phyloP scores from a whole-genome alignment of 2,888 invertebrate genomes.

The Drosophila nr. perissopoda region DNA sequence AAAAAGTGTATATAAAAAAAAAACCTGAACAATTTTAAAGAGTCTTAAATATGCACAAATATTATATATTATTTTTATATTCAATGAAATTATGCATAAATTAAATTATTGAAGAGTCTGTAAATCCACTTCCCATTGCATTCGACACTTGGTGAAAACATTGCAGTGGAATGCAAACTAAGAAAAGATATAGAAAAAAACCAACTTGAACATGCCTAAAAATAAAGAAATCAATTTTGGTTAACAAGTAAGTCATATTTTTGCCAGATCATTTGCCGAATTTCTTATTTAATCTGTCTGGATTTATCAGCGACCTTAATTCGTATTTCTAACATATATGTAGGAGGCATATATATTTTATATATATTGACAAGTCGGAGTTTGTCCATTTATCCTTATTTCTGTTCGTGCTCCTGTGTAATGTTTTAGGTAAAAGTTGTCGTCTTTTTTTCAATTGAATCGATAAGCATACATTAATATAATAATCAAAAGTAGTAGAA shows the following conservation, averaged over 20 bases:
- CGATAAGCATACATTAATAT: background rate
- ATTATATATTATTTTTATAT: no score
- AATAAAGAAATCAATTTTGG: background rate
- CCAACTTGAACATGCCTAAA: background rate
- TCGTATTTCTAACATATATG: conserved; percentile 18
- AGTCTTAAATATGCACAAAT: background rate
- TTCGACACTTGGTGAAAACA: background rate
- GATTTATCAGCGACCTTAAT: conserved; percentile 5
- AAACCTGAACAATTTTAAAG: background rate
- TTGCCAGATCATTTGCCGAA: background rate
- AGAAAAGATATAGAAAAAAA: background rate
- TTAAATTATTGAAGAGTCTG: background rate
- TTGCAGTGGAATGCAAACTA: background rate
- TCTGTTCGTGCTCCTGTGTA: background rate
- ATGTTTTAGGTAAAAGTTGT: background rate
- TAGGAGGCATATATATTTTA: background rate
- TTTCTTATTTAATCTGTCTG: background rate
- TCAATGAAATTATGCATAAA: background rate
- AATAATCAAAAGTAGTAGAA: no score
- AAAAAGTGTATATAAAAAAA: background rate
- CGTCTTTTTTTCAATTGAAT: background rate
- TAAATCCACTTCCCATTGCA: background rate
- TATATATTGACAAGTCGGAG: background rate
- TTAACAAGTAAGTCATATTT: background rate
- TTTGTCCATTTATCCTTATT: background rate